A percentile compares a stretch with the other conserved stretches of the same genome.
Conservation (phyloP, 2,113 vertebrate genomes). For the Cephalopholis sonnerati region DNA sequence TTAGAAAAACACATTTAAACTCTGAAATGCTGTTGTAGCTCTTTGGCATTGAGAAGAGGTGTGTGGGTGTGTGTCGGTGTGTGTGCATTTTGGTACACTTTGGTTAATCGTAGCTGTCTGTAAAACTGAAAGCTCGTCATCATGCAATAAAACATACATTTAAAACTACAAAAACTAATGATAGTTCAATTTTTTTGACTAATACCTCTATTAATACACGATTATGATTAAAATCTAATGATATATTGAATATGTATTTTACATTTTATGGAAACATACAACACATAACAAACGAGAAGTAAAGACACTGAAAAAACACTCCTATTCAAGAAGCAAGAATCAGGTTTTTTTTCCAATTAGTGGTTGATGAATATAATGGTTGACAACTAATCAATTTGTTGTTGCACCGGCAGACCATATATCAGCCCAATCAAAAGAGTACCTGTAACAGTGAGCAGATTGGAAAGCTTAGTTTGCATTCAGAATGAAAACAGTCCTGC, state of each 20-base stretch:
- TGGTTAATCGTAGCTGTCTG: background rate
- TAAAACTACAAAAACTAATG: too few species aligned
- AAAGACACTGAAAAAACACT: too few species aligned
- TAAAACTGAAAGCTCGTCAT: conserved; percentile 1
- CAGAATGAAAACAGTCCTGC: too few species aligned
- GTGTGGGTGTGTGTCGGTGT: background rate
- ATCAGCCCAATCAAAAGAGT: background rate
- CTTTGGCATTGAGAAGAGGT: background rate
- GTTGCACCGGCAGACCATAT: background rate
- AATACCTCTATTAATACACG: background rate
- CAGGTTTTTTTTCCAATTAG: too few species aligned
- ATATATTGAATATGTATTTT: background rate
- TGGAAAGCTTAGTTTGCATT: background rate
- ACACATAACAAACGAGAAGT: too few species aligned
- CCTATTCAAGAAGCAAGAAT: too few species aligned
- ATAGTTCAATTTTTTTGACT: background rate
- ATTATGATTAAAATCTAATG: background rate
- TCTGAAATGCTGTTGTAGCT: background rate
- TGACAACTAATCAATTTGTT: too few species aligned
- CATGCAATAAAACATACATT: background rate
- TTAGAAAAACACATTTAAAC: background rate
- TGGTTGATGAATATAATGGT: too few species aligned
- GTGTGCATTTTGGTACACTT: background rate
- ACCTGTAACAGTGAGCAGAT: background rate
- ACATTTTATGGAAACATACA: background rate